Evolutionary conservation across 2,888 invertebrate species (phyloP).

Genomic region (Stegana nigrithorax): DNA sequence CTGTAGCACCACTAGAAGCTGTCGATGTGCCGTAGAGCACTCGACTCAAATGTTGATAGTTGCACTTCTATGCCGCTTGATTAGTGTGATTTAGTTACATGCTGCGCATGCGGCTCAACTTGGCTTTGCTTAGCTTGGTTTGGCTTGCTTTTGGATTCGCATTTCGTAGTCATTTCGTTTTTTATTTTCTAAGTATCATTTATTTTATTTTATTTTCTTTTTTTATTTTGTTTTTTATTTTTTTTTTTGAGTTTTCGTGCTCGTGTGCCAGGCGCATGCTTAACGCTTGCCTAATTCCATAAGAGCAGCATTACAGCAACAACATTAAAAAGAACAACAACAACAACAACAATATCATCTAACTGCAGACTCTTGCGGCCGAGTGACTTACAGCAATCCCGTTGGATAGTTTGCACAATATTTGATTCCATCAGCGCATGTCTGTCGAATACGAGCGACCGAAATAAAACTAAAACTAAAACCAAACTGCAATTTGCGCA

Average conservation of each 20-base stretch:
- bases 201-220: too few species aligned
- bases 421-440: slow-evolving; percentile 52
- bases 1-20: slow-evolving; percentile 28
- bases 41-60: slow-evolving; percentile 18
- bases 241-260: too few species aligned
- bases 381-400: slow-evolving; percentile 35
- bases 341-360: slow-evolving; percentile 7
- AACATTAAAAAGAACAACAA: too few species aligned
- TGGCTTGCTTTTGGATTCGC: too few species aligned
- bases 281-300: slow-evolving; percentile 20
- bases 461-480: slow-evolving; percentile 10
- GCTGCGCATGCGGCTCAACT: slow-evolving; percentile 25
- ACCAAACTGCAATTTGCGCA: slow-evolving; percentile 15
- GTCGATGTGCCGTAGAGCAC: slow-evolving; percentile 22
- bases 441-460: not conserved
- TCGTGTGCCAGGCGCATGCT: slow-evolving; percentile 57
- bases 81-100: slow-evolving; percentile 60
- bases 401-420: slow-evolving; percentile 59
- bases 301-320: too few species aligned
- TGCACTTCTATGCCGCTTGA: slow-evolving; percentile 40
- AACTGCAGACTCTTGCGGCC: not conserved
- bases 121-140: too few species aligned
- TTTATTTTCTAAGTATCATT: too few species aligned
- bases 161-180: too few species aligned
- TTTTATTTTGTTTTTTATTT: not conserved